phyloP scores from a whole-genome alignment of 2,888 invertebrate species.

The Aphodius sticticus region DNA sequence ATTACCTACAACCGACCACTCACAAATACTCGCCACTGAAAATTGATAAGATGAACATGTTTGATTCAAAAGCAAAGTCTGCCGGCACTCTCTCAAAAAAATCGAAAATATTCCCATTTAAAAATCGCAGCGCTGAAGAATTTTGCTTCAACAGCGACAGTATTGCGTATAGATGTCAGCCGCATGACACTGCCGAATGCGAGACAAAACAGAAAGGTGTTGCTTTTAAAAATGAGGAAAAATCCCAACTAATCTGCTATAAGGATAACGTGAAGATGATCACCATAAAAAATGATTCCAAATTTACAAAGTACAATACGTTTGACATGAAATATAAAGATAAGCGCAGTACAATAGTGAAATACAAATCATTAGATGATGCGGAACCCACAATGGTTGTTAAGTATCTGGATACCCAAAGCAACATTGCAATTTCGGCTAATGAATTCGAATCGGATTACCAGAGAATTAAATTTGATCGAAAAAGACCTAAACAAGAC shows the following conservation, averaged over 20 bases:
- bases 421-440: constrained; percentile 57
- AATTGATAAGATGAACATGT: background rate
- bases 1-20: constrained; percentile 23
- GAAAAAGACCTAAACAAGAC: constrained; percentile 57
- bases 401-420: constrained; percentile 55
- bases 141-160: constrained; percentile 51
- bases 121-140: constrained; percentile 53
- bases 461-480: constrained; percentile 51
- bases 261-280: constrained; percentile 55
- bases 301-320: constrained; percentile 57
- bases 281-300: constrained; percentile 54
- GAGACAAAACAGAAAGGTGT: constrained; percentile 45
- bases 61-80: constrained; percentile 29
- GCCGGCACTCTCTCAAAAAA: constrained; percentile 33
- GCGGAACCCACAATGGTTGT: constrained; percentile 53
- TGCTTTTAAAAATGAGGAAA: constrained; percentile 54
- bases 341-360: constrained; percentile 52
- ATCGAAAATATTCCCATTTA: constrained; percentile 46
- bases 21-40: background rate
- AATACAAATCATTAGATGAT: constrained; percentile 56
- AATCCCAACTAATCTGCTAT: constrained; percentile 56
- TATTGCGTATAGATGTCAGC: constrained; percentile 50
- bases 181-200: constrained; percentile 17
- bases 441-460: constrained; percentile 55
- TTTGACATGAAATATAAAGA: constrained; percentile 53